phyloP scores from a whole-genome alignment of 2,113 vertebrate genomes.

The Pachyramphus minor region DNA sequence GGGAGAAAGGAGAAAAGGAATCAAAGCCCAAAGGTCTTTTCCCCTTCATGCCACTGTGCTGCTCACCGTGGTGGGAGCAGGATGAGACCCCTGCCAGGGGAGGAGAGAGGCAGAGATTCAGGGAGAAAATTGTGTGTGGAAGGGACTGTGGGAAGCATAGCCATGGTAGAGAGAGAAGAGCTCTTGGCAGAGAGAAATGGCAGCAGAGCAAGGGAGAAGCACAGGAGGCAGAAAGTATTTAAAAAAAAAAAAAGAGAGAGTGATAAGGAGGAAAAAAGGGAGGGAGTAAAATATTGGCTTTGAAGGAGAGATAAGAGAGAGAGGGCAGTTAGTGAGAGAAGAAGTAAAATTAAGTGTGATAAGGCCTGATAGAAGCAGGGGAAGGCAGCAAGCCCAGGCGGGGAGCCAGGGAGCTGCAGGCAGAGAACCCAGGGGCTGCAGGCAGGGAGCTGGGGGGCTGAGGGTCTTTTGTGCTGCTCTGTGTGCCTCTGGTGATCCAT shows the following conservation, averaged over 20 bases:
- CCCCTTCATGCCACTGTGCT: neutral
- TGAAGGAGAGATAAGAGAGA: slow-evolving; percentile 45
- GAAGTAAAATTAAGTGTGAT: slow-evolving; percentile 10
- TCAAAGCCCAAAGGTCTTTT: neutral
- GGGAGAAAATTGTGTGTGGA: neutral
- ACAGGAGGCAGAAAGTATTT: slow-evolving; percentile 1
- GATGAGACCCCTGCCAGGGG: neutral
- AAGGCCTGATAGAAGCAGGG: neutral
- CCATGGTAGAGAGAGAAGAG: neutral
- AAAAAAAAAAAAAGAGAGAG: neutral
- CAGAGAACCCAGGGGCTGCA: fast-evolving
- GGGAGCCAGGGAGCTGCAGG: neutral
- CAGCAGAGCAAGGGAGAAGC: neutral
- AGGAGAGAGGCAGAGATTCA: neutral
- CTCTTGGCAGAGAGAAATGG: neutral
- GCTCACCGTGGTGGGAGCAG: fast-evolving
- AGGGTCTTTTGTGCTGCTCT: fast-evolving
- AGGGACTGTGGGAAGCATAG: neutral
- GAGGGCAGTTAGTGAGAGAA: slow-evolving; percentile 27
- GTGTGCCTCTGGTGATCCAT: fast-evolving
- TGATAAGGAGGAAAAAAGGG: slow-evolving; percentile 15
- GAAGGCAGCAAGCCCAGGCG: neutral
- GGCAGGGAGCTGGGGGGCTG: neutral
- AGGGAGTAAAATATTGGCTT: slow-evolving; percentile 36
- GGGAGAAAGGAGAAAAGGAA: neutral